Base-by-base conservation (phyloP, 2,888 invertebrate species). In the Macroteleia sp. region DNA sequence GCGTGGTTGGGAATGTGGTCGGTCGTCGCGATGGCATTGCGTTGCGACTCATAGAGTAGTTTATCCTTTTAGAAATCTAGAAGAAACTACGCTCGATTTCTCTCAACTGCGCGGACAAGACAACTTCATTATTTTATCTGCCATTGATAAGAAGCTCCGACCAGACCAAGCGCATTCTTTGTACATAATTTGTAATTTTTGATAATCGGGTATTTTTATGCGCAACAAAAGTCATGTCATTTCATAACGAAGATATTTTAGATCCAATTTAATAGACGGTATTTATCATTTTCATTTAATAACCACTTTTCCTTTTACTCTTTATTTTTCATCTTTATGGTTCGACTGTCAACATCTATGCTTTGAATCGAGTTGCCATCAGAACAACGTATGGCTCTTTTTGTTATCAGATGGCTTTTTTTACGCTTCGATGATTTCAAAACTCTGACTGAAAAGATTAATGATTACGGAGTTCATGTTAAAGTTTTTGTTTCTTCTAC, bases 31-130 rank as follows among this genome's bases (percentile, higher is more conserved):
- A 78, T 79, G 67, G 69, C 71, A 79, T 79, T 81, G 76, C 81
- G 62, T 78, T 69, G 77, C 79, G 67, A 67, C 69, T 56, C 71
- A 50, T 12, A 66, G 48, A 39, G 73, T 59, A 57, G 50, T 79
- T 67, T n/a, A 79, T 81, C 79, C 80, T 81, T 82, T 76, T 79
- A 71, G 82, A 81, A 80, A 79, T 77, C 79, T 79, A 66, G 56
- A 75, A 67, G 79, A 71, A 75, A 75, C 61, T 34, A 25, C 66
- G 78, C 57, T 61, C 79, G 79, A 79, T 79, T 79, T 79, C 78
- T 79, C 78, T 70, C 59, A 46, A 25, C 32, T 46, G 30, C 46
- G 59, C 66, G 12, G 57, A 44, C 61, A 44, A 39, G 74, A 75
- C 78, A 66, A 61, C 70, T 75, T 71, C 78, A 61, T 79, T 79